These are phyloP conservation scores for Thamnophis elegans DNA, from an alignment of 2,797 vertebrate species.

Conservation along the genomic window DNA sequence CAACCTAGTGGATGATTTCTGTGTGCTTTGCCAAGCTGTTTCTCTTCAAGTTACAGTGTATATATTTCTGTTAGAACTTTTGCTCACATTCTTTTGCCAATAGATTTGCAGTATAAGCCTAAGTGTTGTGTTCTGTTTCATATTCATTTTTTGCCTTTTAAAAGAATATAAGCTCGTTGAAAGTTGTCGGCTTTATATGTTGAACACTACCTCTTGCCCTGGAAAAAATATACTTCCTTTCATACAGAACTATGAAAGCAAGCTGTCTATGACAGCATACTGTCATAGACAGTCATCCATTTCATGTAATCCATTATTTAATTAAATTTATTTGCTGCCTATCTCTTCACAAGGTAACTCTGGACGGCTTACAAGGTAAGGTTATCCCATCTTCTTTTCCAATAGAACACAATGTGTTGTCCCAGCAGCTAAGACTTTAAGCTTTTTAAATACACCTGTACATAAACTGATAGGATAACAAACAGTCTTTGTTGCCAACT, in stretches of 20 bases:
- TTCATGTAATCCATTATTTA: not conserved
- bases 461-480: not conserved
- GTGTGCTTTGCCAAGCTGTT: not conserved
- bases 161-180: conserved; percentile 4
- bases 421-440: not conserved
- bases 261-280: not conserved
- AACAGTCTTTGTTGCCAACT: not conserved
- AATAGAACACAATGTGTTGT: not conserved
- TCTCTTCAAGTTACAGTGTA: not conserved
- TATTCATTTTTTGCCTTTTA: conserved; percentile 14
- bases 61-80: conserved; percentile 24
- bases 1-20: not conserved
- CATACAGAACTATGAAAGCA: not conserved
- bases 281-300: not conserved
- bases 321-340: not conserved
- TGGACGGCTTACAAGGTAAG: not conserved
- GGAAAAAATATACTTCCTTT: not conserved
- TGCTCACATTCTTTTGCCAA: not conserved
- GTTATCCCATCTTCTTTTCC: not conserved
- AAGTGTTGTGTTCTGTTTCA: not conserved
- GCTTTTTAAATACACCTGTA: not conserved
- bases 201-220: not conserved
- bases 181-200: conserved; percentile 12
- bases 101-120: conserved; percentile 12
- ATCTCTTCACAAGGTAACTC: not conserved